These are phyloP conservation scores for Galleria mellonella DNA, from an alignment of 1,140 invertebrate genomes.

Conservation along the genomic window DNA sequence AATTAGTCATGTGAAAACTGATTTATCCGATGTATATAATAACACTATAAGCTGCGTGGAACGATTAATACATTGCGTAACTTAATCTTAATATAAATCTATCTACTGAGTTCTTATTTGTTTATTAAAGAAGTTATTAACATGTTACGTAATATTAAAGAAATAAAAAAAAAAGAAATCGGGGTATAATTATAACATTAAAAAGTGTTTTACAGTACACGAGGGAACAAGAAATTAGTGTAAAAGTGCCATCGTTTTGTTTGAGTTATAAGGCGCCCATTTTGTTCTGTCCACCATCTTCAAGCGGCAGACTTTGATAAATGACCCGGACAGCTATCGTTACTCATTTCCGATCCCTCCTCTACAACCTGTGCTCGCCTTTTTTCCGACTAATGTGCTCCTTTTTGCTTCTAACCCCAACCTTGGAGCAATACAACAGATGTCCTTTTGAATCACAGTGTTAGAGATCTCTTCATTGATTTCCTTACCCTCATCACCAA, in stretches of 20 bases:
- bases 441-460: constrained; percentile 6
- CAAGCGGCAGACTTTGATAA: constrained; percentile 51
- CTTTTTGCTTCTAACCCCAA: constrained; percentile 20
- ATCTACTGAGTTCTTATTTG: too few species aligned
- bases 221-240: neutral
- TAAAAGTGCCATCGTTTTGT: neutral
- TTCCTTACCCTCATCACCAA: too few species aligned
- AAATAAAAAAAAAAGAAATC: too few species aligned
- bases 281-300: constrained; percentile 28
- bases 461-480: constrained; percentile 1
- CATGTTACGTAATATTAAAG: too few species aligned
- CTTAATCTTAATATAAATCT: too few species aligned
- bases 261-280: constrained; percentile 28
- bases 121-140: too few species aligned
- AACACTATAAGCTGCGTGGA: constrained; percentile 23
- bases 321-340: constrained; percentile 44
- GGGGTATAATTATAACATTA: too few species aligned
- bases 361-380: constrained; percentile 22
- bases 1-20: constrained; percentile 23
- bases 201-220: neutral
- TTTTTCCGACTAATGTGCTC: constrained; percentile 19
- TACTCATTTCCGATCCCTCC: constrained; percentile 48
- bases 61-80: constrained; percentile 2
- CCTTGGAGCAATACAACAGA: constrained; percentile 1
- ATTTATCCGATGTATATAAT: constrained; percentile 19